phyloP scores from a whole-genome alignment of 2,113 vertebrate species.

The Aphyosemion australe region DNA sequence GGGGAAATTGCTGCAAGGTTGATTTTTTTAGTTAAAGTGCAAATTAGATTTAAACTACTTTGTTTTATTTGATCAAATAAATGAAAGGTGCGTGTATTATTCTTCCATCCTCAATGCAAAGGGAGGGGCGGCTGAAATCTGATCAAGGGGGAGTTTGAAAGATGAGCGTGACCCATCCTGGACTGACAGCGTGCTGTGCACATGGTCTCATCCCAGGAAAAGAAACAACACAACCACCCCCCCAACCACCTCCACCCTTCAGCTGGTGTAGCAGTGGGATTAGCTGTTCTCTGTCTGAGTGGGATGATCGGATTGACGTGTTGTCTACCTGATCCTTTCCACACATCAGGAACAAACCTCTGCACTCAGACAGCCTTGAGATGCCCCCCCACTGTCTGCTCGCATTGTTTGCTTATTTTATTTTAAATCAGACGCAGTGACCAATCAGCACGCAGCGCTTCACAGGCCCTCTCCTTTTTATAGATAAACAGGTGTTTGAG shows the following conservation, averaged over 20 bases:
- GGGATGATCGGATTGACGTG: constrained; percentile 57
- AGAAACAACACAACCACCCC: constrained; percentile 24
- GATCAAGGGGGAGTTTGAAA: neutral
- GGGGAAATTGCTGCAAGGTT: constrained; percentile 8
- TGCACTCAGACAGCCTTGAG: constrained; percentile 12
- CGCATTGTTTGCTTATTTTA: neutral
- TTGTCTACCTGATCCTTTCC: constrained; percentile 47
- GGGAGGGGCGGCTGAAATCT: neutral
- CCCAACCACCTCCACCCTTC: neutral
- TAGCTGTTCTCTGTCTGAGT: constrained; percentile 67
- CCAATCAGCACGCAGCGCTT: constrained; percentile 12
- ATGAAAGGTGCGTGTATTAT: too few relatives aligned
- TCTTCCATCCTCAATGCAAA: too few relatives aligned
- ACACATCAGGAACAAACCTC: constrained; percentile 24
- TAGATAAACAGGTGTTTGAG: constrained; percentile 9
- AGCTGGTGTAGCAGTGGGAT: constrained; percentile 58
- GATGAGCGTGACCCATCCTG: constrained; percentile 12
- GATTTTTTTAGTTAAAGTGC: neutral
- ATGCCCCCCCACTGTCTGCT: too few relatives aligned
- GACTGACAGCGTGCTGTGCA: constrained; percentile 9
- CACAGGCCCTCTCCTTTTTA: constrained; percentile 6
- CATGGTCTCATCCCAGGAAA: constrained; percentile 44
- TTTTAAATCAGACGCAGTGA: neutral
- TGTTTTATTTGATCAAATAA: neutral
- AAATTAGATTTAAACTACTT: neutral